These are phyloP conservation scores for Ryuthela nishihirai DNA, from an alignment of 2,888 invertebrate genomes.

Conservation along the genomic window DNA sequence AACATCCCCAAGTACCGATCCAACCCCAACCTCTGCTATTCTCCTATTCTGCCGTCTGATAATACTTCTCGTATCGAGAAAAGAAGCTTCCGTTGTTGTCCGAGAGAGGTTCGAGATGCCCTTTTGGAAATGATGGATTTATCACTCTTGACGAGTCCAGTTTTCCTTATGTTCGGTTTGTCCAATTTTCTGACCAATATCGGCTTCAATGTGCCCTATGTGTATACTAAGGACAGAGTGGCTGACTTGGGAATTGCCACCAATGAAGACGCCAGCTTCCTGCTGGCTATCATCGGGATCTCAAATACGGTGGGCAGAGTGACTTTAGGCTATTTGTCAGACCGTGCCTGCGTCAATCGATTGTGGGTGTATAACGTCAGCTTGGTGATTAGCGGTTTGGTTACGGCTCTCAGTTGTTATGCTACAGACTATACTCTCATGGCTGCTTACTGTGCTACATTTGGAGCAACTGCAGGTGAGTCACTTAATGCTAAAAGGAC, in stretches of 20 bases:
- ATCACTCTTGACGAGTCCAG: constrained; percentile 71
- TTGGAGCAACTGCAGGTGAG: constrained; percentile 77
- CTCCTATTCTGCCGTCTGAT: constrained; percentile 1
- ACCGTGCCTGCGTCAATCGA: constrained; percentile 87
- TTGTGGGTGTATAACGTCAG: constrained; percentile 83
- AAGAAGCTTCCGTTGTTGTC: constrained; percentile 52
- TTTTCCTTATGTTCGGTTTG: constrained; percentile 82
- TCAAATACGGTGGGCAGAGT: constrained; percentile 86
- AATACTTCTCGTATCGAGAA: neutral
- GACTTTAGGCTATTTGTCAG: constrained; percentile 72
- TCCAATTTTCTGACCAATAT: constrained; percentile 95
- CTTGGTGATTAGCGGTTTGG: constrained; percentile 79
- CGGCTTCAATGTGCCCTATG: constrained; percentile 90
- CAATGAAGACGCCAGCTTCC: constrained; percentile 60
- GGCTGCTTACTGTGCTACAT: constrained; percentile 70
- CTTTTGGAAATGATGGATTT: constrained; percentile 74
- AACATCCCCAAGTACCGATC: constrained; percentile 54
- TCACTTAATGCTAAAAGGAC: too few relatives aligned
- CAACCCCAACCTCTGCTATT: constrained; percentile 44
- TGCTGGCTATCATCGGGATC: constrained; percentile 76
- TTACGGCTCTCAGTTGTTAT: constrained; percentile 73
- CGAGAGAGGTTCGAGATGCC: constrained; percentile 63
- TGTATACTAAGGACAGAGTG: constrained; percentile 75
- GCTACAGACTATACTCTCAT: constrained; percentile 70
- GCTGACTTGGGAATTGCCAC: constrained; percentile 59